These are phyloP conservation scores for Hylia prasina DNA, from an alignment of 2,113 vertebrate genomes.

Conservation along the genomic window DNA sequence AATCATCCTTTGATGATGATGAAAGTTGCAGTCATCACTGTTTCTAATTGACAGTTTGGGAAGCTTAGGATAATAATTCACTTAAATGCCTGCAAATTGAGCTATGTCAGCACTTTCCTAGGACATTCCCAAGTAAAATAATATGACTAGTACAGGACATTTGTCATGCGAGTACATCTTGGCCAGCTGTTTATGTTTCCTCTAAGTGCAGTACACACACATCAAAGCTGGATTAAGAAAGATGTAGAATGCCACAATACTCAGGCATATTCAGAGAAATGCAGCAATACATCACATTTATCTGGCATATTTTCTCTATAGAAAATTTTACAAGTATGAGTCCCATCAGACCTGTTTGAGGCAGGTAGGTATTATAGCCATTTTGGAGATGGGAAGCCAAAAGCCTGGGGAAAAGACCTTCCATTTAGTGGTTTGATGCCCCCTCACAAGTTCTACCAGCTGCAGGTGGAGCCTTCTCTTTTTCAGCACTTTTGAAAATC, in stretches of 20 bases:
- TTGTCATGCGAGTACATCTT: background rate
- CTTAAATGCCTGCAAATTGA: background rate
- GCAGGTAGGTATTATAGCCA: background rate
- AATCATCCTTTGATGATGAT: background rate
- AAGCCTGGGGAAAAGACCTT: background rate
- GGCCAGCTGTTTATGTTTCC: constrained; percentile 15
- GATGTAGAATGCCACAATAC: background rate
- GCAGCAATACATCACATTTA: background rate
- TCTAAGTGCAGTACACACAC: background rate
- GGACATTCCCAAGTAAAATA: constrained; percentile 3
- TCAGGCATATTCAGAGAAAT: background rate
- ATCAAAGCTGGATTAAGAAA: background rate
- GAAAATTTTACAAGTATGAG: background rate
- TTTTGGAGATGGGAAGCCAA: background rate
- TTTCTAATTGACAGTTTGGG: background rate
- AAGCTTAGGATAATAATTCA: constrained; percentile 3
- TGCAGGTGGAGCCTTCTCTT: background rate
- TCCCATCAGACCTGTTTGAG: background rate
- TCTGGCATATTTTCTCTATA: background rate
- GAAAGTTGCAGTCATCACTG: background rate
- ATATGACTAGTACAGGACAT: background rate
- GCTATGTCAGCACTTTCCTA: constrained; percentile 12
- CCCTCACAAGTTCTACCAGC: background rate
- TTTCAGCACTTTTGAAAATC: background rate
- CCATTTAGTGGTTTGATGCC: background rate